Evolutionary conservation across 2,888 invertebrate species (phyloP).

Genomic region (Ennomos erosarius): DNA sequence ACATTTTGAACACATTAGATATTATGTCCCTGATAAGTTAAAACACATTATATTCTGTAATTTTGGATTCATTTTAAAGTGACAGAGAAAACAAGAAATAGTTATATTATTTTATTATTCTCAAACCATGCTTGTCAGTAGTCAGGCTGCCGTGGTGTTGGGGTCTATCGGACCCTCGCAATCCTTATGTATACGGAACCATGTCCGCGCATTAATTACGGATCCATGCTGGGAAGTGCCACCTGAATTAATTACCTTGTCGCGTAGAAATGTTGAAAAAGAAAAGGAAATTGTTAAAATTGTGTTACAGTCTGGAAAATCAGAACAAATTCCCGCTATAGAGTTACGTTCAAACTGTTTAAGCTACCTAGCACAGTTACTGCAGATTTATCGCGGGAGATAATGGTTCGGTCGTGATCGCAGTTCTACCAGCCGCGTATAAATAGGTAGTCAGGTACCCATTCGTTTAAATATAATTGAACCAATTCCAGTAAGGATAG

Average conservation of each 20-base stretch:
- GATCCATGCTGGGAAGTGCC: constrained; percentile 32
- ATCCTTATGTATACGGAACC: constrained; percentile 26
- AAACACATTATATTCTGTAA: too few relatives aligned
- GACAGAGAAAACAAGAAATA: too few relatives aligned
- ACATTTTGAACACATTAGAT: too few relatives aligned
- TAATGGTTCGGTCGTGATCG: background rate
- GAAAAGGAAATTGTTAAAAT: constrained; percentile 34
- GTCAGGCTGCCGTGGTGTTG: background rate
- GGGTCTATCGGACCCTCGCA: constrained; percentile 6
- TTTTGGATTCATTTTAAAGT: too few relatives aligned
- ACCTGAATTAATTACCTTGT: constrained; percentile 50
- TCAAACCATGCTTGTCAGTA: background rate
- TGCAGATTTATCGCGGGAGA: background rate
- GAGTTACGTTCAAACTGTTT: too few relatives aligned
- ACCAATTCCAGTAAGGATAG: too few relatives aligned
- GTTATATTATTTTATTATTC: too few relatives aligned
- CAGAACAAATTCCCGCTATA: too few relatives aligned
- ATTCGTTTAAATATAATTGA: too few relatives aligned
- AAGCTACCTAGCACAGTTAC: background rate
- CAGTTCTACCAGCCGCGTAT: background rate
- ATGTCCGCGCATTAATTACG: constrained; percentile 63
- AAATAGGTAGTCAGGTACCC: too few relatives aligned
- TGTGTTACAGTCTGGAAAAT: background rate
- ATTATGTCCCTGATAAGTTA: too few relatives aligned
- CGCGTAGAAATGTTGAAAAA: constrained; percentile 36